Base-by-base conservation (phyloP, 2,113 vertebrate genomes). In the Dromiciops gliroides region DNA sequence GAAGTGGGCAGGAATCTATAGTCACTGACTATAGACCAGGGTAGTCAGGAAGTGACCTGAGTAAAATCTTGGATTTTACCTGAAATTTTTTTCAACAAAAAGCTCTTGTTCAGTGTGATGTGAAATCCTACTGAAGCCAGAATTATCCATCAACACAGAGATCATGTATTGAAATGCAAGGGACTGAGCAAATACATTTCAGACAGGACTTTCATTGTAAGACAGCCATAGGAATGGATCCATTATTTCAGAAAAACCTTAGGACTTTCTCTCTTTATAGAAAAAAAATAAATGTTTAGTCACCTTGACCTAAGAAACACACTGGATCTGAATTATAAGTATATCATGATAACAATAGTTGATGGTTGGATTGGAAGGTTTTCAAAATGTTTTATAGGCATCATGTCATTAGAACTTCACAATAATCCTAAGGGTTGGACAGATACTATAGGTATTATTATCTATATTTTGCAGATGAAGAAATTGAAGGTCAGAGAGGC, bases 191-290 rank as follows among this genome's bases (percentile, higher is more conserved):
- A 75, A 89, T 19, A 37, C 24, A n/a, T 10, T 93, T 91, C 52
- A 67, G 52, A 94, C 50, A 93, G 90, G 51, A 95, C 60, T 75
- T 56, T 24, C 37, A 93, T 92, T 94, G 60, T 91, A 95, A 48
- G 22, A 31, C 51, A 97, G 25, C 5, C 88, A 51, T 25, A 95
- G 89, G 92, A 51, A 91, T 92, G 50, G 16, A 50, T 94, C 83
- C 95, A 51, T 3, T 94, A 91, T 94, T 96, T 95, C 94, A 91
- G 94, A 52, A 94, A 95, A 94, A 89, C 0, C 26, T 91, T 67
- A 51, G 56, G 53, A 75, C 16, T 44, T 52, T 93, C 25, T 93
- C n/a, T 52, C 48, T 75, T 51, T 90, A 90, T 51, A 93, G 67
- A 95, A 12, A 19, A 26, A 37, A 52, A 75, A 60, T n/a, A 16